Percentiles rank a stretch among this genome's conserved stretches.
These are phyloP conservation scores for Acronicta psi DNA, from an alignment of 2,888 invertebrate genomes.

Conservation along the genomic window DNA sequence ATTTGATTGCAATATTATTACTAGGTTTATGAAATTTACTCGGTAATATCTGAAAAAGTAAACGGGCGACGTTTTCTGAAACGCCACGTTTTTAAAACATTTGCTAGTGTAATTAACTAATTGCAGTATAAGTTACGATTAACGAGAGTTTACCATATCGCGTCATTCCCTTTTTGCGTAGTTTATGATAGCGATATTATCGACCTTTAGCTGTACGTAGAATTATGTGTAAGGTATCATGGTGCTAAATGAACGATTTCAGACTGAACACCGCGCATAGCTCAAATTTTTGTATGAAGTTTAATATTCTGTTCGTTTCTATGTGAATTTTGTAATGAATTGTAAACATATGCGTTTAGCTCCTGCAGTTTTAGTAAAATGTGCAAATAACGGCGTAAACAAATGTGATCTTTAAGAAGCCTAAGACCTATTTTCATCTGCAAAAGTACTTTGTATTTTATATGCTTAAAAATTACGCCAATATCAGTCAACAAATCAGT, in stretches of 20 bases:
- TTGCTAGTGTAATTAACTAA: conserved; percentile 46
- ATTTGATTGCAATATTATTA: not conserved
- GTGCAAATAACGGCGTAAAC: conserved; percentile 10
- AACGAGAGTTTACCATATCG: conserved; percentile 70
- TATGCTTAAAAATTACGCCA: conserved; percentile 21
- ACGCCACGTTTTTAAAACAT: conserved; percentile 42
- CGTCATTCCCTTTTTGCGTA: conserved; percentile 83
- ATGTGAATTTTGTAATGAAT: conserved; percentile 43
- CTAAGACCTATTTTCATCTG: conserved; percentile 9
- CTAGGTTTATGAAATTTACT: not conserved
- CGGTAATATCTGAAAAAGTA: not conserved
- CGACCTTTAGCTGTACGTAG: conserved; percentile 70
- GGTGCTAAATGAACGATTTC: conserved; percentile 80
- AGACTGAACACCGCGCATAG: conserved; percentile 79
- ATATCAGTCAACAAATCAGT: conserved; percentile 39
- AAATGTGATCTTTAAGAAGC: conserved; percentile 17
- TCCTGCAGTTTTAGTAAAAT: conserved; percentile 24
- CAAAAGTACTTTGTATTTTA: not conserved
- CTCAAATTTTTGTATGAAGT: conserved; percentile 75
- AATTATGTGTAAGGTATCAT: conserved; percentile 72
- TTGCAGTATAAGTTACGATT: conserved; percentile 51
- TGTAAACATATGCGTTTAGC: conserved; percentile 39
- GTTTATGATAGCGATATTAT: conserved; percentile 81
- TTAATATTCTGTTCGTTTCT: conserved; percentile 56
- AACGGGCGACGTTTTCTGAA: conserved; percentile 26